Evolutionary conservation across 2,113 vertebrate genomes (phyloP), one percentile per base, ranked within the genome.

Genomic region (Ia io): DNA sequence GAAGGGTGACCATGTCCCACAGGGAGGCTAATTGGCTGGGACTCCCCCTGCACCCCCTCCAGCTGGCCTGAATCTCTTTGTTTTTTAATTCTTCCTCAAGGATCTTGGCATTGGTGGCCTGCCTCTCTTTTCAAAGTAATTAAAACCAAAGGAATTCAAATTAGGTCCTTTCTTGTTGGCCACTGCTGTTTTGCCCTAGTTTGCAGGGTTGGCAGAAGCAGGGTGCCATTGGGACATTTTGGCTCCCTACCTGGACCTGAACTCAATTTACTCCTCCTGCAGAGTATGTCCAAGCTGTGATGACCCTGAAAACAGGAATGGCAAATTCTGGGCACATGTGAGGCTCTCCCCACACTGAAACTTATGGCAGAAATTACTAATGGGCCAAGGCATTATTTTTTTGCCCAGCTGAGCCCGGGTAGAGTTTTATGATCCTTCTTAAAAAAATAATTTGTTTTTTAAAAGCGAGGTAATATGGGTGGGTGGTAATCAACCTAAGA

Each of bases 101-200:
- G 74, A 77, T 88, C 85, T 97, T 96, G 93, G 95, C 91, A 95
- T 37, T 35, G 44, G 59, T 90, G 56, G 82, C 61, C 23, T 92
- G 85, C 61, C n/a, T 95, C 85, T 92, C 77, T 91, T 95, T 89
- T 88, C 85, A 96, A 88, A 95, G 95, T 93, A 97, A 95, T 95
- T 97, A 97, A 95, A 96, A 97, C 95, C 73, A 91, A 96, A 92
- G 70, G 74, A 95, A 97, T 95, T 96, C 90, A 97, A 91, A 97
- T 96, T 35, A 93, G 44, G 11, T 56, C 82, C 53, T 90, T 95
- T 95, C 70, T 95, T 84, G 35, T 61, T 42, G 73, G 73, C 70
- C 23, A 10, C 6, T 95, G 90, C 76, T 82, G n/a, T 95, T 95
- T 94, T 84, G 67, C 65, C 92, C 79, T 93, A 90, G 80, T 87